These are phyloP conservation scores for Noctua pronuba DNA, from an alignment of 2,888 invertebrate genomes.

Conservation along the genomic window DNA sequence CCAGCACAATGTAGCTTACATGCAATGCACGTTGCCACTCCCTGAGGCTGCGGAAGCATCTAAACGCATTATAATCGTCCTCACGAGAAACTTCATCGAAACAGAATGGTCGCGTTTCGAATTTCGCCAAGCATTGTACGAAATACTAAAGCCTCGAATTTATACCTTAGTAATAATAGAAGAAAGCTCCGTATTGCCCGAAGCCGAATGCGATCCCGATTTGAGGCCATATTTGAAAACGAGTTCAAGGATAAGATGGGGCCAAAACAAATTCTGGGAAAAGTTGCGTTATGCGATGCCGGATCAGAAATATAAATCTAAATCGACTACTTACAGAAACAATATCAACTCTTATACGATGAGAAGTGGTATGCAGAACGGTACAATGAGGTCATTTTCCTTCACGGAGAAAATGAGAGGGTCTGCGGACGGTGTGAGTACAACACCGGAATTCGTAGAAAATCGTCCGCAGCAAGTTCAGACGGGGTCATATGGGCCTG, in stretches of 20 bases:
- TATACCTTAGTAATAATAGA: conserved; percentile 96
- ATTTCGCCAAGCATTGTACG: conserved; percentile 96
- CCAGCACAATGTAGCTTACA: conserved; percentile 92
- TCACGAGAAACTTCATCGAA: conserved; percentile 96
- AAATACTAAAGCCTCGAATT: conserved; percentile 95
- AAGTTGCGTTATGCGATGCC: conserved; percentile 97
- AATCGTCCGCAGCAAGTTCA: conserved; percentile 82
- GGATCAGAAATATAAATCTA: conserved; percentile 90
- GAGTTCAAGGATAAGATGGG: conserved; percentile 95
- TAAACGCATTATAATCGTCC: conserved; percentile 95
- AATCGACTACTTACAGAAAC: conserved; percentile 92
- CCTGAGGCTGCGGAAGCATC: conserved; percentile 97
- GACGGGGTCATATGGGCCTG: conserved; percentile 85
- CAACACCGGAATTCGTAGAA: conserved; percentile 91
- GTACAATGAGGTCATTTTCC: conserved; percentile 91
- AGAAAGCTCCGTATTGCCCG: conserved; percentile 94
- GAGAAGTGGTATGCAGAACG: conserved; percentile 91
- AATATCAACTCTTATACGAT: conserved; percentile 96
- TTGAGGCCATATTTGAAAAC: conserved; percentile 96
- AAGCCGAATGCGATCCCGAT: conserved; percentile 96
- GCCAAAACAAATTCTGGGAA: conserved; percentile 98
- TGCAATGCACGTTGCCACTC: conserved; percentile 93
- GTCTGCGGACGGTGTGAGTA: conserved; percentile 87
- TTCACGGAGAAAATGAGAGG: conserved; percentile 89
- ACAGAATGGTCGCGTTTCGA: conserved; percentile 98